Evolutionary conservation across 2,888 invertebrate species (phyloP).

Genomic region (Petrophora chlorosata): DNA sequence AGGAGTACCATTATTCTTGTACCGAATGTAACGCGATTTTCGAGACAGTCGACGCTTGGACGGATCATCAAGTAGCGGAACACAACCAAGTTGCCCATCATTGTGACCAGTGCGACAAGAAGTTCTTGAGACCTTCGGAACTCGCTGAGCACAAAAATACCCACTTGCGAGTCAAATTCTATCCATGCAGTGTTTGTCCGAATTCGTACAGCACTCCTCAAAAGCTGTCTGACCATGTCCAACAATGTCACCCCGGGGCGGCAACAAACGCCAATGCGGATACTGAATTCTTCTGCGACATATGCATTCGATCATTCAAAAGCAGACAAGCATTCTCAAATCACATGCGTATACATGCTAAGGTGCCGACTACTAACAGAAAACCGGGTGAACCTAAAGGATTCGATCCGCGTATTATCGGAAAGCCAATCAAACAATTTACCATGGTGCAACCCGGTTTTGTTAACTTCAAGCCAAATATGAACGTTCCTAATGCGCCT

Average conservation of each 20-base stretch:
- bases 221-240: conserved; percentile 83
- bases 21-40: conserved; percentile 85
- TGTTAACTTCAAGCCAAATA: conserved; percentile 67
- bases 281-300: conserved; percentile 79
- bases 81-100: conserved; percentile 81
- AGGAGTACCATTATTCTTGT: conserved; percentile 83
- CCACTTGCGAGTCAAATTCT: conserved; percentile 87
- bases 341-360: conserved; percentile 81
- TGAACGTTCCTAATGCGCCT: conserved; percentile 74
- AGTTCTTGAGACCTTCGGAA: conserved; percentile 84
- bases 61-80: conserved; percentile 81
- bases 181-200: conserved; percentile 83
- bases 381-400: conserved; percentile 68
- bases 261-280: conserved; percentile 53
- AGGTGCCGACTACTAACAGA: conserved; percentile 78
- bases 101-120: conserved; percentile 86
- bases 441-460: conserved; percentile 63
- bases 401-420: conserved; percentile 73
- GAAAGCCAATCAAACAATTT: conserved; percentile 71
- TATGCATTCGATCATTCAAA: conserved; percentile 85
- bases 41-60: conserved; percentile 82
- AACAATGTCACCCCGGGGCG: conserved; percentile 74
- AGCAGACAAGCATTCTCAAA: conserved; percentile 82
- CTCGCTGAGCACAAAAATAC: conserved; percentile 86
- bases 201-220: conserved; percentile 86